These are phyloP conservation scores for Ophioninae sp. DNA, from an alignment of 2,888 invertebrate genomes.

Conservation along the genomic window DNA sequence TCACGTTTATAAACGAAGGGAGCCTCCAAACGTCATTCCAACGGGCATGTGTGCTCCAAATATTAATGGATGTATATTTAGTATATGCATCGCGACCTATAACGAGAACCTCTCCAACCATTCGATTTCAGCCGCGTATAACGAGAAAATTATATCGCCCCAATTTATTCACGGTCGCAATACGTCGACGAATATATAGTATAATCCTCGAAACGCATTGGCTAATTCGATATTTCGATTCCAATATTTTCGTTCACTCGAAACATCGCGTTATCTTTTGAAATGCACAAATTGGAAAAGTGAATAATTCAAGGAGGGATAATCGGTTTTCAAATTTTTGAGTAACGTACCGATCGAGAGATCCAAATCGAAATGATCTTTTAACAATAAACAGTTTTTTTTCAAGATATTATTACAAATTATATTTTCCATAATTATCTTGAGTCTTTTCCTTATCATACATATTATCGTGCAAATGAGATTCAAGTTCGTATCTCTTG, in stretches of 20 bases:
- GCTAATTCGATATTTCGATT: no score
- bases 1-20: slow-evolving; percentile 37
- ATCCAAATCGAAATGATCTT: not conserved
- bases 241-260: no score
- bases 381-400: not conserved
- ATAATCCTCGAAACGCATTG: no score
- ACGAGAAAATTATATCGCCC: not conserved
- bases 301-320: not conserved
- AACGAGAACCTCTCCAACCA: not conserved
- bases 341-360: not conserved
- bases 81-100: slow-evolving; percentile 14
- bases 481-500: no score
- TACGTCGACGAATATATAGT: not conserved
- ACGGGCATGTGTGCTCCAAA: slow-evolving; percentile 39
- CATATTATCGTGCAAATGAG: no score
- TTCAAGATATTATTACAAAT: not conserved
- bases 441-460: not conserved
- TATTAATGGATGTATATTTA: slow-evolving; percentile 31
- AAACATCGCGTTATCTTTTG: no score
- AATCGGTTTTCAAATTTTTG: not conserved
- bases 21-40: slow-evolving; percentile 4
- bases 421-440: not conserved
- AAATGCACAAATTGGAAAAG: not conserved
- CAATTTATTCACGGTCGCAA: not conserved
- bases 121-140: not conserved